Conservation (phyloP, 2,888 invertebrate genomes). For the Dryobota labecula region DNA sequence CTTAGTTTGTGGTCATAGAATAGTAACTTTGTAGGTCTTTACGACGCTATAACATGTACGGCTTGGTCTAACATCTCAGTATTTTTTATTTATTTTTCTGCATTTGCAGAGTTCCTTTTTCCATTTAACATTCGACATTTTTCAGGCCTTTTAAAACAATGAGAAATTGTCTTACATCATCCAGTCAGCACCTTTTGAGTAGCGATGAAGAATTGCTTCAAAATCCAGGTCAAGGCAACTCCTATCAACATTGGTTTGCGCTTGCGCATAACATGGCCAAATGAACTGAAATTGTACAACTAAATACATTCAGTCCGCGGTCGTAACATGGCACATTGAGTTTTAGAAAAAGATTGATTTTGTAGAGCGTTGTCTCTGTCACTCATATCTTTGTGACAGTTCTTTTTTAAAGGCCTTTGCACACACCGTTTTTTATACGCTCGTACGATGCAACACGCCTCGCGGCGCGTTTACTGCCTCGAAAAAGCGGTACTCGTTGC, state of each 20-base stretch:
- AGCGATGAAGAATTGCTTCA: constrained; percentile 1
- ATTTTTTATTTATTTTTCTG: neutral
- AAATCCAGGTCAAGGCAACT: constrained; percentile 38
- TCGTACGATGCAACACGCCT: too few species aligned
- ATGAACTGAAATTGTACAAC: constrained; percentile 36
- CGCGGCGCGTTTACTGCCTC: neutral
- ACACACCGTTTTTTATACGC: neutral
- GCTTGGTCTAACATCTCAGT: neutral
- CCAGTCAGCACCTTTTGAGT: constrained; percentile 16
- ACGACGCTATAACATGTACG: neutral
- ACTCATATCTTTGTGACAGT: neutral
- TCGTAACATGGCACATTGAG: neutral
- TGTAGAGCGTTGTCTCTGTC: neutral
- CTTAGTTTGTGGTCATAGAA: too few species aligned
- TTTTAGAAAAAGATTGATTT: neutral
- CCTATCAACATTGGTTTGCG: constrained; percentile 32
- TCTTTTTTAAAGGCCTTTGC: neutral
- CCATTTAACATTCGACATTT: neutral
- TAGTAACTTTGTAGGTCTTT: too few species aligned
- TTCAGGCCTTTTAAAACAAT: too few species aligned
- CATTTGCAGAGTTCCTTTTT: neutral
- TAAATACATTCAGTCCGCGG: neutral
- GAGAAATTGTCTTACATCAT: constrained; percentile 18
- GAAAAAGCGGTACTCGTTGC: neutral
- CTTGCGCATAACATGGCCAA: constrained; percentile 34